Percentiles rank a stretch among this genome's conserved stretches.
Evolutionary conservation across 2,888 invertebrate species (phyloP).

Genomic region (Xestia c-nigrum): DNA sequence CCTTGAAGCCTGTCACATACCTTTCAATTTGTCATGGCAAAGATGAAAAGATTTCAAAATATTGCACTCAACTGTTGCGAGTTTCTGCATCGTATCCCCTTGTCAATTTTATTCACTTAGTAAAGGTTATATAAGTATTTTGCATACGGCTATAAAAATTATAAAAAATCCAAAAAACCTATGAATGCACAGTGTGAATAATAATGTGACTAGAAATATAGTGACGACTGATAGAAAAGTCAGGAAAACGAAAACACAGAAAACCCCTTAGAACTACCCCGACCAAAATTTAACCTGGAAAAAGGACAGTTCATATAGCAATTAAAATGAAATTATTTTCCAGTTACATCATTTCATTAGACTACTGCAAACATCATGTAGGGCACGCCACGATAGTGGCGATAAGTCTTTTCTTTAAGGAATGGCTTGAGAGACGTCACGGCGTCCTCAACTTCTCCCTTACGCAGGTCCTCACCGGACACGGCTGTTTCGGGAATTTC

Average conservation of each 20-base stretch:
- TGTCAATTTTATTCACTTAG: not conserved
- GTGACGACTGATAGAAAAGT: not conserved
- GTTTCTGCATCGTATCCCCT: not conserved
- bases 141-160: not conserved
- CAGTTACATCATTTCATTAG: not conserved
- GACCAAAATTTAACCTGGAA: not conserved
- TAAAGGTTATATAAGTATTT: not conserved
- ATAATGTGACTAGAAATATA: not conserved
- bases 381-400: too few relatives aligned
- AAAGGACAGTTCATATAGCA: not conserved
- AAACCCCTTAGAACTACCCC: not conserved
- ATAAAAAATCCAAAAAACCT: not conserved
- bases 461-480: too few relatives aligned
- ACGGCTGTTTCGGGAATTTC: too few relatives aligned
- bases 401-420: too few relatives aligned
- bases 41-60: not conserved
- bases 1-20: not conserved
- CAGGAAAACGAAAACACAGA: not conserved
- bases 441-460: too few relatives aligned
- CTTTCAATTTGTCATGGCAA: not conserved
- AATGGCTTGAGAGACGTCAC: too few relatives aligned
- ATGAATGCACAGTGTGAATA: not conserved
- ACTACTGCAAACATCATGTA: not conserved
- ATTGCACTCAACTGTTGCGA: not conserved
- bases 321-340: not conserved